Evolutionary conservation across 2,888 invertebrate genomes (phyloP), one percentile per base, ranked within the genome.

Genomic region (Melieria omissa): DNA sequence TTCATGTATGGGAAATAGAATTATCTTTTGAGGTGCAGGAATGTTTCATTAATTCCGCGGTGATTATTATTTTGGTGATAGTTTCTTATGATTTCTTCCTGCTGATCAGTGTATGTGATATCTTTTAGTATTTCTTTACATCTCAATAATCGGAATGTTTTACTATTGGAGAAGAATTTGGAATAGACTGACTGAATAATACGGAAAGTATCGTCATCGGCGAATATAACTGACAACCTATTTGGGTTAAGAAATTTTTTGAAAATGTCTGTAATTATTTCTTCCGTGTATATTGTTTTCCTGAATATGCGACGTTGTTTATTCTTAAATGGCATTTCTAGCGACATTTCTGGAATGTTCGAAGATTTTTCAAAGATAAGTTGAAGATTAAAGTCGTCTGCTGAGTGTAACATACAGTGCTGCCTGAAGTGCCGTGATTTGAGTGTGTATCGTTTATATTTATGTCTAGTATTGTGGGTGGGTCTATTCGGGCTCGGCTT

Each of bases 21-120:
- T 41, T 70, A 49, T 70, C 74, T 66, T 52, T 70, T 76, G 3
- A 78, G 69, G 60, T 78, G 77, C 54, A 70, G 60, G 9, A 68
- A 58, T 8, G 74, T 77, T 73, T 77, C 74, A 10, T 64, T 75
- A 10, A 75, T 77, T 49, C 75, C 76, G 44, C 75, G 65, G 46
- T 77, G 77, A 58, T 78, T 76, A 6, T 60, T 70, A 47, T 74
- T 74, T 8, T 57, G 9, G 60, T 79, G 78, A 42, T 72, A 78
- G 3, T 76, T 62, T 10, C 66, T 72, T 41, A 77, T 78, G 8
- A 77, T 14, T 73, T 73, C 60, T 12, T 77, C 76, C 65, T 79
- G 77, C 49, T 72, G 60, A 49, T 77, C 77, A 6, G 5, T 41
- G 29, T 58, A 29, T 63, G 12, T 71, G 6, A 73, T 61, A 29